Evolutionary conservation across 2,113 vertebrate genomes (phyloP).

Genomic region (Sinocyclocheilus anophthalmus): DNA sequence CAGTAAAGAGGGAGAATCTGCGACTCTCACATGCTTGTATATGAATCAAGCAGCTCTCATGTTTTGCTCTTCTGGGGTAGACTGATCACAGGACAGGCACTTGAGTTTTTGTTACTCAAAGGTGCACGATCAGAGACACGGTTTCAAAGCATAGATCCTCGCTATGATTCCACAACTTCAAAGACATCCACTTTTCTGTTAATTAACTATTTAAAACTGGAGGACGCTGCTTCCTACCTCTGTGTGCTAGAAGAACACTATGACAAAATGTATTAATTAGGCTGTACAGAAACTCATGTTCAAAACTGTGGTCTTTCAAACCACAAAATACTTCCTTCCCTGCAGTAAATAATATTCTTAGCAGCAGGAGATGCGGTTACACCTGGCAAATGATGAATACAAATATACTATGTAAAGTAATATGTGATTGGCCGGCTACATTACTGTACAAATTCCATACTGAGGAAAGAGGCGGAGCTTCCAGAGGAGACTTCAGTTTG

Average conservation of each 20-base stretch:
- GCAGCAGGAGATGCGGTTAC: not conserved
- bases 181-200: not conserved
- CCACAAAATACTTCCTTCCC: not conserved
- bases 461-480: constrained; percentile 13
- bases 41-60: not conserved
- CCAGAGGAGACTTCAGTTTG: not conserved
- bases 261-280: not conserved
- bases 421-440: not conserved
- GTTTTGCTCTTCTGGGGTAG: not conserved
- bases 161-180: not conserved
- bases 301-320: not conserved
- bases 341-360: not conserved
- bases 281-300: not conserved
- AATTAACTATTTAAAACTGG: not conserved
- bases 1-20: not conserved
- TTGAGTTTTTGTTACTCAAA: not conserved
- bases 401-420: not conserved
- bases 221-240: not conserved
- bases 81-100: not conserved
- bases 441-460: not conserved
- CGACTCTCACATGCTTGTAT: not conserved
- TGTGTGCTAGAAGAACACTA: not conserved
- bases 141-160: not conserved
- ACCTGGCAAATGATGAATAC: not conserved
- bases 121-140: not conserved